Percentiles rank a stretch among this genome's conserved stretches.
Evolutionary conservation across 1,140 invertebrate species (phyloP).

Genomic region (Ceratina calcarata): DNA sequence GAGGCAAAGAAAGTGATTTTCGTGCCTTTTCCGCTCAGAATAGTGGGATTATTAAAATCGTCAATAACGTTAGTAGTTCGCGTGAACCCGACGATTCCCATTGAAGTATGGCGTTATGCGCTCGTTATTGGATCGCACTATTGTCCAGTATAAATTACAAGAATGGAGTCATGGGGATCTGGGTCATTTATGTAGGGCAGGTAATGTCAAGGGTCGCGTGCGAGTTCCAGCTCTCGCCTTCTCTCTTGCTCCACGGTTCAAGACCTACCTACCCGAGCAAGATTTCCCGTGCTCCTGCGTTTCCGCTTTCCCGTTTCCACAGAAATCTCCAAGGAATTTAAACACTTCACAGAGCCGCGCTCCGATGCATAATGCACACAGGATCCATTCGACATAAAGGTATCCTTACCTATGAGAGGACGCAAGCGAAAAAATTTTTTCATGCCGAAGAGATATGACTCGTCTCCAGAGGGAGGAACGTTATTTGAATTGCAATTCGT

Average conservation of each 20-base stretch:
- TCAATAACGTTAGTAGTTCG: not conserved
- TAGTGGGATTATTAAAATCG: not conserved
- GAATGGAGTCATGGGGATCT: constrained; percentile 59
- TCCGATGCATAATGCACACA: not conserved
- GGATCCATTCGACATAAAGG: not conserved
- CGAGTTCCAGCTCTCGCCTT: constrained; percentile 5
- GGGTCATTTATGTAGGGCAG: constrained; percentile 62
- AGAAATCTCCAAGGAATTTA: constrained; percentile 16
- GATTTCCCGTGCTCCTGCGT: constrained; percentile 10
- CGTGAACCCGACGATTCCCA: constrained; percentile 5
- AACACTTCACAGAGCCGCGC: not conserved
- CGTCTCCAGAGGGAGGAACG: not conserved
- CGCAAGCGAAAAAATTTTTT: not conserved
- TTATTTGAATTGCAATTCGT: not conserved
- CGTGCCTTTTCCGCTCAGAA: too few species aligned
- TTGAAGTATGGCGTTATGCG: constrained; percentile 29
- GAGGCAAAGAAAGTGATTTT: not conserved
- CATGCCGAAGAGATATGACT: not conserved
- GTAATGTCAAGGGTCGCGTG: constrained; percentile 64
- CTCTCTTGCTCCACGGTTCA: not conserved
- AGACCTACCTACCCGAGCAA: not conserved
- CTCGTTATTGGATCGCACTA: constrained; percentile 39
- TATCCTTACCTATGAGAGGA: not conserved
- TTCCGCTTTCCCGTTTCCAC: not conserved
- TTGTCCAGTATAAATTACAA: constrained; percentile 49